phyloP scores from a whole-genome alignment of 2,113 vertebrate genomes.

The Gobiocypris rarus region DNA sequence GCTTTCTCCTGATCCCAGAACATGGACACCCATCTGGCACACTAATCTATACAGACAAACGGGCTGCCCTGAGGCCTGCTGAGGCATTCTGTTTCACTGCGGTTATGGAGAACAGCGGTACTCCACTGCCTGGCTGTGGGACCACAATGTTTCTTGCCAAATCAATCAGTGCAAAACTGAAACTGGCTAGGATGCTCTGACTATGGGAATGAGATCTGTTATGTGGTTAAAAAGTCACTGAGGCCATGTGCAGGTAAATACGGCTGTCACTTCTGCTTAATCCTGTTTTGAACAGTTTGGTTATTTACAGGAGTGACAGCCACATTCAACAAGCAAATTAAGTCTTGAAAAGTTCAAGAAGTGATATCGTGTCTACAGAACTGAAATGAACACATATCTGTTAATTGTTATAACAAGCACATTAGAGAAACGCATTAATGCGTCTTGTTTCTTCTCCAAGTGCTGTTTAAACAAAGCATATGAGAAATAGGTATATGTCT shows the following conservation, averaged over 20 bases:
- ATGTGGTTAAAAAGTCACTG: not conserved
- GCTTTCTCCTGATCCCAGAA: slow-evolving; percentile 61
- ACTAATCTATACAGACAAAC: slow-evolving; percentile 44
- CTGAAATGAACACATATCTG: not conserved
- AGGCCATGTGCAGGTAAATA: not conserved
- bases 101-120: slow-evolving; percentile 40
- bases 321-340: not conserved
- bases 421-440: not conserved
- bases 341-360: not conserved
- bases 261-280: not conserved
- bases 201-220: not conserved
- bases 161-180: slow-evolving; percentile 11
- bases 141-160: slow-evolving; percentile 22
- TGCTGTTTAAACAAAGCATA: not conserved
- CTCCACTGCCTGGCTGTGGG: not conserved
- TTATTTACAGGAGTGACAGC: not conserved
- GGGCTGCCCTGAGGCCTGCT: slow-evolving; percentile 37
- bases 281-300: not conserved
- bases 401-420: not conserved
- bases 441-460: not conserved
- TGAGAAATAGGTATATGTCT: not conserved
- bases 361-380: not conserved
- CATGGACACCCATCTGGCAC: slow-evolving; percentile 66
- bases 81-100: slow-evolving; percentile 39
- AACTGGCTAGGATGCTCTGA: not conserved